Base-by-base conservation (phyloP, 53 echinoderm and acorn worm species). In the Crossaster papposus region DNA sequence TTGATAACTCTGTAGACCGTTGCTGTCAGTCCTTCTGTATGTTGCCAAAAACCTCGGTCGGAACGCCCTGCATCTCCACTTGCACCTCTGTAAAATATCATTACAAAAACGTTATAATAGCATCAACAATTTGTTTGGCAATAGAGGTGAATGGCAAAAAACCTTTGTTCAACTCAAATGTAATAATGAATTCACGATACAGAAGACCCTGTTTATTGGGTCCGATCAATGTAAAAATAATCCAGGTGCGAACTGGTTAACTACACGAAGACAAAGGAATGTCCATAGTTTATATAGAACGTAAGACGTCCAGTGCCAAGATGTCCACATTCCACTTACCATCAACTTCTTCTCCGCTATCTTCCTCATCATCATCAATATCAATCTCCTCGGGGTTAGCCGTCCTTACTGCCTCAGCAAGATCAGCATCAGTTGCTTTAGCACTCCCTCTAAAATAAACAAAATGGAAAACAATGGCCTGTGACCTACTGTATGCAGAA, bases 371-470 rank as follows among this genome's bases (percentile, higher is more conserved):
- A 65, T 96, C 94, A 74, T 96, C 98, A 32, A 98, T 98, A 77
- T 93, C 92, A 64, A 98, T 98, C 75, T 98, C 98, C 23, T 96
- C 98, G 1, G 98, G 98, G 74, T 98, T 98, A 26, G 94, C 92
- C 23, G 93, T 94, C 82, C 93, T 89, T 9, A 85, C 94, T 70
- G 96, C 96, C 88, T 94, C 96, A 29, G 93, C 98, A 79, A 98
- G 64, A 70, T 96, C 93, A 50, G 94, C 98, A 71, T 94, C 89
- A 2, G 90, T 93, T 11, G 98, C 82, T 77, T 94, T 94, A 23
- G 72, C 89, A 50, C 90, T 91, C 36, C 98, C 93, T 73, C 96
- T 96, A 78, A 2, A 80, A 78, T 23, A 4, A 90, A 68, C 71
- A 89, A 58, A 84, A 89, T 12, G 11, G 11, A 64, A 81, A 35